Base-by-base conservation (phyloP, 1,140 invertebrate genomes). In the Philotrypesis tridentata region DNA sequence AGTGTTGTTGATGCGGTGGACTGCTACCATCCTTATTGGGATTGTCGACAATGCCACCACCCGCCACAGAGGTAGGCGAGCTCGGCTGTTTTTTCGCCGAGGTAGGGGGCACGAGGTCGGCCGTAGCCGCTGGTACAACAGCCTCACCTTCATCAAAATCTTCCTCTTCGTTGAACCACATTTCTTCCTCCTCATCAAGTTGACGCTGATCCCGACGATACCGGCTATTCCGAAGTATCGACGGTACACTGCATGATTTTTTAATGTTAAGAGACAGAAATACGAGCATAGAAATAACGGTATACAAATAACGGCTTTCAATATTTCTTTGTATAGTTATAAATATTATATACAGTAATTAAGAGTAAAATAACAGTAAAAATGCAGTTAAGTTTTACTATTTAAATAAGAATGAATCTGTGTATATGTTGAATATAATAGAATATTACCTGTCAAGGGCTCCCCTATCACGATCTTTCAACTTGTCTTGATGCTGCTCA, bases 81-180 rank as follows among this genome's bases (percentile, higher is more conserved):
- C 90, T 90, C 55, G 90, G 92, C 86, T 90, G 87, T 83, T 91
- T 92, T 71, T 90, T 90, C 9, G 88, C 86, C 11, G 88, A 89
- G 21, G 89, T 86, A 12, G 88, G 87, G 27, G 88, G 86, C 61
- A 91, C 88, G 48, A 91, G 82, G 86, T 91, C 89, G 21, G 90
- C 91, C 60, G 91, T 90, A 61, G 90, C 87, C 80, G 92, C 92
- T 55, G 94, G 92, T 37, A 94, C 92, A 23, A 94, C 93, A 61
- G 93, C 92, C 83, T 95, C 94, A 88, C 95, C 95, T 87, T 99
- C 97, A 84, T 98, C 97, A 85, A 97, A 95, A 87, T 98, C 98
- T 89, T 99, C 98, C 85, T 99, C 98, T 87, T 98, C 97, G 89
- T 98, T 98, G 92, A 99, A 99, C 98, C 98, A 99, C 94, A 98